Base-by-base conservation (phyloP, 2,113 vertebrate genomes). In the Siphamia tubifer region DNA sequence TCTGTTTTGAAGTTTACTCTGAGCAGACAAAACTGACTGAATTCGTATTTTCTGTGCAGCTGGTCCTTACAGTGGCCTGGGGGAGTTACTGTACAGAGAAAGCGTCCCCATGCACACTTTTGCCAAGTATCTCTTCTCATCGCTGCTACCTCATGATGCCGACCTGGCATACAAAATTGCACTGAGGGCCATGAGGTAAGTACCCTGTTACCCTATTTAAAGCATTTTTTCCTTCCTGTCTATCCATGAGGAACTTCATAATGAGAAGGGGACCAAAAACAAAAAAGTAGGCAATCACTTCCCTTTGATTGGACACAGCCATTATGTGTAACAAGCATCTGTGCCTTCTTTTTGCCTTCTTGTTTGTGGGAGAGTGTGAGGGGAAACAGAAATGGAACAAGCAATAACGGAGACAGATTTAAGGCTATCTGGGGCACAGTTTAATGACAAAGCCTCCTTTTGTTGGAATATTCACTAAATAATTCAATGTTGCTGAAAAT, bases 31-130 rank as follows among this genome's bases (percentile, higher is more conserved):
- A 57, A 23, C 45, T 56, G 8, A 62, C 6, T 36, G 35, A 48
- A 45, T 12, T 12, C 4, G 8, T 56, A 57, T 55, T 12, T 75
- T 11, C 87, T 66, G 74, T 71, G 3, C 88, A 99, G 97, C 95
- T 82, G 97, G 97, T 81, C 96, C 96, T 35, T 98, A 98, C 79
- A 98, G 96, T 85, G 97, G 97, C 89, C 92, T 99, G 82, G 97
- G 97, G 10, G 96, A 99, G 90, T 82, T 98, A 10, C 91, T 96
- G 66, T 95, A 98, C 90, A 94, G 97, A 92, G 97, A 99, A 90
- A 99, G 96, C 0, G 96, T 99, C 92, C 97, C 97, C 86, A 99
- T 99, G 97, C 97, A 99, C 94, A 98, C 97, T 12, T 99, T 95
- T 92, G 96, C 97, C 96, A 98, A 98, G 95, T 97, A 96, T 94